Percentiles rank a stretch among this genome's conserved stretches.
Conservation (phyloP, 1,140 invertebrate genomes). For the Drosophila ercepeae region DNA sequence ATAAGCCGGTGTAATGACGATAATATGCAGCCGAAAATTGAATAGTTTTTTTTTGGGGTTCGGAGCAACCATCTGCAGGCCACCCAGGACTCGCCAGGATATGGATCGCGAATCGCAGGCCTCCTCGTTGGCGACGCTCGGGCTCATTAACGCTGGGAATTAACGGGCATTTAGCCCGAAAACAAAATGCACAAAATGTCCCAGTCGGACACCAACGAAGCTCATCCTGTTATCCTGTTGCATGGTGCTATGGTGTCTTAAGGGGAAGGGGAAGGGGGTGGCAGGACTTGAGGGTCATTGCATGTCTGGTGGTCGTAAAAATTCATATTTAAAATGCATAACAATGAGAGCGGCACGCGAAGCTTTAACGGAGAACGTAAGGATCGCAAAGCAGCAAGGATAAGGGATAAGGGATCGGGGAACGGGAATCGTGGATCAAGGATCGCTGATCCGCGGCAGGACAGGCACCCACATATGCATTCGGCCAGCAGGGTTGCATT, state of each 20-base stretch:
- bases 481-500: background rate
- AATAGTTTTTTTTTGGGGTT: constrained; percentile 5
- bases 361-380: constrained; percentile 47
- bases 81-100: constrained; percentile 24
- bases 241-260: no score
- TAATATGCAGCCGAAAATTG: constrained; percentile 44
- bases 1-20: constrained; percentile 25
- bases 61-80: constrained; percentile 35
- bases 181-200: constrained; percentile 41
- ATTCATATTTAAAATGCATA: constrained; percentile 79
- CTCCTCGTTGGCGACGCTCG: constrained; percentile 34
- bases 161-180: constrained; percentile 67
- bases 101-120: background rate
- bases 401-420: constrained; percentile 39
- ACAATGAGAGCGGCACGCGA: constrained; percentile 75
- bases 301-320: constrained; percentile 72
- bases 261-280: background rate
- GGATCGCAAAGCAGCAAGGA: constrained; percentile 38
- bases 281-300: constrained; percentile 27
- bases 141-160: constrained; percentile 72
- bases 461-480: constrained; percentile 40
- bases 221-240: background rate
- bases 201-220: constrained; percentile 42
- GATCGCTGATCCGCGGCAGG: constrained; percentile 9
- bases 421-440: constrained; percentile 1